phyloP scores from a whole-genome alignment of 2,888 invertebrate species.

The Andrena minutula region DNA sequence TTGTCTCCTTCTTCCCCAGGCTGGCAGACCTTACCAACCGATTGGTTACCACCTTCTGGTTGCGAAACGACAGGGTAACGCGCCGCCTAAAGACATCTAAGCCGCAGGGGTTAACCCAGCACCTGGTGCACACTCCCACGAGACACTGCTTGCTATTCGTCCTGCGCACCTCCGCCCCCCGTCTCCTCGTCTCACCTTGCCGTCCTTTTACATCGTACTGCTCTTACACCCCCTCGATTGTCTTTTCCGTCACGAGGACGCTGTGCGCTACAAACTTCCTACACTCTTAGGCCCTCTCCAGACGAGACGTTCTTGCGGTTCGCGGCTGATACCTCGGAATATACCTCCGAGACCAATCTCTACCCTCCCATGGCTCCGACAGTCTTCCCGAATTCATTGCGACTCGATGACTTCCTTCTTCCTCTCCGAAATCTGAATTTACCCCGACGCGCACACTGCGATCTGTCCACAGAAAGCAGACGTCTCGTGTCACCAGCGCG shows the following conservation, averaged over 20 bases:
- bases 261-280: constrained; percentile 6
- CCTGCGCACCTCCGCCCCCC: constrained; percentile 71
- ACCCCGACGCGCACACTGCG: background rate
- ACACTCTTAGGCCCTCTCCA: background rate
- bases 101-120: constrained; percentile 82
- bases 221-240: constrained; percentile 58
- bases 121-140: constrained; percentile 84
- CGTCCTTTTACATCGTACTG: constrained; percentile 66
- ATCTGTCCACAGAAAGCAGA: constrained; percentile 28
- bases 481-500: constrained; percentile 34
- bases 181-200: constrained; percentile 60
- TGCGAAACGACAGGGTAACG: constrained; percentile 74
- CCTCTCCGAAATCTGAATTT: background rate
- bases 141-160: constrained; percentile 83
- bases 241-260: constrained; percentile 35
- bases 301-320: background rate
- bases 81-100: constrained; percentile 79
- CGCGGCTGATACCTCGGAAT: background rate
- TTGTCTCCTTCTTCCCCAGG: constrained; percentile 54
- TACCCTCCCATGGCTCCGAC: background rate
- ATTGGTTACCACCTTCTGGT: constrained; percentile 74
- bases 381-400: background rate
- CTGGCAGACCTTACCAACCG: constrained; percentile 69
- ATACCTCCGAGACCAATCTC: background rate
- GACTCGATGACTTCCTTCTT: constrained; percentile 7